phyloP scores from a whole-genome alignment of 1,140 invertebrate species.

The Batillaria attramentaria region DNA sequence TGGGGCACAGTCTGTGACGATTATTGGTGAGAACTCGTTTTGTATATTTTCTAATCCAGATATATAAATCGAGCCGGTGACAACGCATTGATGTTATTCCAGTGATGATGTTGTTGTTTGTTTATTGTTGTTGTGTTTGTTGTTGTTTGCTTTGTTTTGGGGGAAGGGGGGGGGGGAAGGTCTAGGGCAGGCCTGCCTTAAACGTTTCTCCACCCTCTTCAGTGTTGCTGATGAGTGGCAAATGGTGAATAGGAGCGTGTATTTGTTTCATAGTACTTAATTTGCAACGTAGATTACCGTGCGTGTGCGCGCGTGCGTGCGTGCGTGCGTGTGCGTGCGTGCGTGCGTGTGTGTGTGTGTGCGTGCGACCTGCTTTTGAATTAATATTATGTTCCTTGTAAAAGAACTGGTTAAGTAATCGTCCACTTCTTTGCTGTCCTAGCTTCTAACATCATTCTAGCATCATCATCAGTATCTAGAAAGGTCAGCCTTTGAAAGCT shows the following conservation, averaged over 20 bases:
- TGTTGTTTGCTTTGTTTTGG: too few species aligned
- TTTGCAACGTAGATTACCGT: background rate
- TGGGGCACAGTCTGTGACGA: constrained; percentile 65
- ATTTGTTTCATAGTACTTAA: too few species aligned
- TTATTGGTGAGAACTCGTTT: constrained; percentile 45
- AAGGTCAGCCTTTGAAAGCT: background rate
- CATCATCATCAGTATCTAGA: background rate
- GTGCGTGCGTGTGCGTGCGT: background rate
- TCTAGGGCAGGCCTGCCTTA: too few species aligned
- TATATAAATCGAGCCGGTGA: background rate
- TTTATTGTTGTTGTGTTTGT: too few species aligned
- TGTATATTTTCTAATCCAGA: background rate
- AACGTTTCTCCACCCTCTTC: too few species aligned
- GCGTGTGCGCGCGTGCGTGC: background rate
- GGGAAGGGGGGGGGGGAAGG: too few species aligned
- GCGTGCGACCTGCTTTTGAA: background rate
- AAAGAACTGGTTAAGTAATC: background rate
- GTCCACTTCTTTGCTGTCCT: background rate
- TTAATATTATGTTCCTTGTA: background rate
- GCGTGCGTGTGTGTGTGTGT: constrained; percentile 34
- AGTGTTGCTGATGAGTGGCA: too few species aligned
- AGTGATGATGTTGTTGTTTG: too few species aligned
- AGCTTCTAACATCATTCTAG: background rate
- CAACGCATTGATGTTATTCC: background rate
- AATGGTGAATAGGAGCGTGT: background rate